These are phyloP conservation scores for Felis catus DNA, from an alignment of 2,113 vertebrate species.

Conservation along the genomic window F.catus_Fca126_mat1.0 CM031426.1:59874501-59875000, in stretches of 20 bases:
- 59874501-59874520: rapidly evolving
- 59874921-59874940: neutral
- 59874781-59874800: too few relatives aligned
- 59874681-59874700: neutral
- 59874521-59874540: too few relatives aligned
- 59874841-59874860: rapidly evolving
- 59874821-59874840: rapidly evolving
- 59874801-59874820: neutral
- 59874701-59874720: rapidly evolving
- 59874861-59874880: neutral
- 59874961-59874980: rapidly evolving
- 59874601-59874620: rapidly evolving
- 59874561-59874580: rapidly evolving
- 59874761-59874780: neutral
- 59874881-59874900: neutral
- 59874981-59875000: neutral
- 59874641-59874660: neutral
- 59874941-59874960: neutral
- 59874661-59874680: neutral
- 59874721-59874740: neutral
- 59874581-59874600: neutral
- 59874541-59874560: neutral
- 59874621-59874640: neutral
- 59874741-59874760: neutral
- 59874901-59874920: neutral